phyloP scores from a whole-genome alignment of 2,888 invertebrate genomes.

The Scaptomyza reducta region DNA sequence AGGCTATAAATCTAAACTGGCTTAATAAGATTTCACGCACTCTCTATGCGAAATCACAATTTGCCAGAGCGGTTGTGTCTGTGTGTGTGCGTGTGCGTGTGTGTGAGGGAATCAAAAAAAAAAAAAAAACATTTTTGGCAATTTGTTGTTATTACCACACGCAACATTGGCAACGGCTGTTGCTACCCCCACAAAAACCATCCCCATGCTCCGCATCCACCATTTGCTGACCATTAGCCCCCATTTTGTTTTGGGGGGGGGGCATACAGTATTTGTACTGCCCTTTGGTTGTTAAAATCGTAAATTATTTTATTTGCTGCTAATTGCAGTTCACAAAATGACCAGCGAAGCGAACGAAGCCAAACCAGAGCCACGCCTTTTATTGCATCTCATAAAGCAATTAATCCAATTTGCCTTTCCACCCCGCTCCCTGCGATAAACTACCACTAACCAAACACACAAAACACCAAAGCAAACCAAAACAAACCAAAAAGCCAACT shows the following conservation, averaged over 20 bases:
- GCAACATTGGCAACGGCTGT: constrained; percentile 40
- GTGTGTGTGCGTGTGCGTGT: neutral
- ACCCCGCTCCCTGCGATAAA: too few relatives aligned
- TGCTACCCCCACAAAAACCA: neutral
- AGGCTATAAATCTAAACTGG: constrained; percentile 65
- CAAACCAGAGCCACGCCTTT: constrained; percentile 54
- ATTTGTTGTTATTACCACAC: constrained; percentile 66
- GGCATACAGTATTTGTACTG: too few relatives aligned
- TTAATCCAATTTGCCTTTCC: constrained; percentile 56
- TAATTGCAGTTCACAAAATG: constrained; percentile 76
- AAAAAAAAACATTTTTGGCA: constrained; percentile 59
- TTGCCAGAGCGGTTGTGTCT: neutral
- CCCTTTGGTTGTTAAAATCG: constrained; percentile 68
- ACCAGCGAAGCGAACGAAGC: constrained; percentile 28
- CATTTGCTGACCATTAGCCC: constrained; percentile 21
- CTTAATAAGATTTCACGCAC: constrained; percentile 67
- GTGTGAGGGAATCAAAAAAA: too few relatives aligned
- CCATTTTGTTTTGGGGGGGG: too few relatives aligned
- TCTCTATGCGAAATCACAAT: constrained; percentile 1
- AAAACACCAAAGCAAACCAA: constrained; percentile 10
- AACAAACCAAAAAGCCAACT: constrained; percentile 51
- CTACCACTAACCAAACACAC: constrained; percentile 1
- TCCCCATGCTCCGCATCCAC: neutral
- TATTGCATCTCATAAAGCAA: constrained; percentile 79
- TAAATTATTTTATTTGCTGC: constrained; percentile 80